These are phyloP conservation scores for Smutsia gigantea DNA, from an alignment of 2,797 vertebrate species.

Conservation along the genomic window DNA sequence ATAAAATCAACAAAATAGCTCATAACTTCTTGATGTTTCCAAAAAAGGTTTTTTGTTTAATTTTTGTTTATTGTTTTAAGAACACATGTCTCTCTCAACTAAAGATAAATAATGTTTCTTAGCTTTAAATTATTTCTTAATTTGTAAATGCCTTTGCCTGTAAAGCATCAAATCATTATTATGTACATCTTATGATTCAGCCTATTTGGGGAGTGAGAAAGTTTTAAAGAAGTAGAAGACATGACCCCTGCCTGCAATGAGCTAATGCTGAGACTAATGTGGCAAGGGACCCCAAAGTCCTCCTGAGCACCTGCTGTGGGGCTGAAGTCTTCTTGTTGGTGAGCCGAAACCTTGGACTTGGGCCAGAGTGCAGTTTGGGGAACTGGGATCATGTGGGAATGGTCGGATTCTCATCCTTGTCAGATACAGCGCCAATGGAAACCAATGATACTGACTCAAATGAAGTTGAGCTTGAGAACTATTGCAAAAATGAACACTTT, in stretches of 20 bases:
- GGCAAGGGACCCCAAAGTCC: neutral
- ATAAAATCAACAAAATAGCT: neutral
- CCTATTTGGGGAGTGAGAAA: neutral
- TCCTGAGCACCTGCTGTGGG: neutral
- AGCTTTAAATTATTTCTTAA: neutral
- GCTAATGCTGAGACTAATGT: neutral
- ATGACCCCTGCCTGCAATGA: neutral
- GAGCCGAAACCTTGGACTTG: neutral
- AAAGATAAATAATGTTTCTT: neutral
- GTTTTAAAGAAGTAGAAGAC: neutral
- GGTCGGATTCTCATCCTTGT: neutral
- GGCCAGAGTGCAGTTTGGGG: neutral
- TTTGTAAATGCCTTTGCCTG: neutral
- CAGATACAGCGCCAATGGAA: neutral
- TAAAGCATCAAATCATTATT: neutral
- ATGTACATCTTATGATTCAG: neutral
- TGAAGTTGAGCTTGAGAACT: neutral
- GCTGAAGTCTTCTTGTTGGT: neutral
- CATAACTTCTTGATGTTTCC: conserved; percentile 8
- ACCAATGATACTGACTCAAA: neutral
- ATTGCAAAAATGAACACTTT: neutral
- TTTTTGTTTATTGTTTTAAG: conserved; percentile 32
- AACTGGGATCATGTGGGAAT: neutral
- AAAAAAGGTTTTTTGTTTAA: neutral
- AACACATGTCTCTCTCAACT: neutral